Percentiles rank a stretch among this genome's conserved stretches.
Conservation (phyloP, 30 jellyfish, hydroid and myxozoan species). For the Haliclystus octoradiatus region DNA sequence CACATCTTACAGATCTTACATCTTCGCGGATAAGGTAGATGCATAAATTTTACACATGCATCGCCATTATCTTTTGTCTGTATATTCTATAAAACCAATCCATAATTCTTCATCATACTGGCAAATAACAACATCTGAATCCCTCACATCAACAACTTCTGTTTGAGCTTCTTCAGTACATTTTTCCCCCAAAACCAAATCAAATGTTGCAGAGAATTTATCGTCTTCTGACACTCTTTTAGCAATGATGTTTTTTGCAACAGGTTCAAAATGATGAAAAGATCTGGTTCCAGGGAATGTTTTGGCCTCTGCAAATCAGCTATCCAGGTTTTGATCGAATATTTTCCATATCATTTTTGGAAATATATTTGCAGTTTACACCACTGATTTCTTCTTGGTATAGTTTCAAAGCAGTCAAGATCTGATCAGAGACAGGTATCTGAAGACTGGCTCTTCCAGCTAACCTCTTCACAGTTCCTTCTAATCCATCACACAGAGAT, state of each 20-base stretch:
- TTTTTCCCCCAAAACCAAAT: constrained; percentile 1
- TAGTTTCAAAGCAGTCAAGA: constrained; percentile 21
- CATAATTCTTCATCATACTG: constrained; percentile 6
- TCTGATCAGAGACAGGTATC: constrained; percentile 15
- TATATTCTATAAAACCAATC: neutral
- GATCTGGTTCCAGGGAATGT: constrained; percentile 56
- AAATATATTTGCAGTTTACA: constrained; percentile 20
- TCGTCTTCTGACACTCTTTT: constrained; percentile 11
- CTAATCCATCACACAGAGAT: constrained; percentile 54
- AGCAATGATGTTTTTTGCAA: constrained; percentile 20
- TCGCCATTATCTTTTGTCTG: constrained; percentile 6
- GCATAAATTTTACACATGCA: constrained; percentile 9
- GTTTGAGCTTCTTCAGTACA: too few relatives aligned
- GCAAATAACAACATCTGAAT: neutral
- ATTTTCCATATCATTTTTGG: constrained; percentile 12
- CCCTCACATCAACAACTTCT: neutral
- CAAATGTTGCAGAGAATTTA: constrained; percentile 14
- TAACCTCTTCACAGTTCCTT: constrained; percentile 51
- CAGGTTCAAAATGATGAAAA: constrained; percentile 31
- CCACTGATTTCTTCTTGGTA: constrained; percentile 37
- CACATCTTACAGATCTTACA: too few relatives aligned
- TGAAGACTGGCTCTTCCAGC: constrained; percentile 51
- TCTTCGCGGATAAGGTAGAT: constrained; percentile 11
- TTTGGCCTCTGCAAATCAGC: constrained; percentile 16
- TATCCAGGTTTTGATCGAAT: constrained; percentile 7